These are phyloP conservation scores for Colaptes auratus DNA, from an alignment of 2,113 vertebrate genomes.

Conservation along the genomic window DNA sequence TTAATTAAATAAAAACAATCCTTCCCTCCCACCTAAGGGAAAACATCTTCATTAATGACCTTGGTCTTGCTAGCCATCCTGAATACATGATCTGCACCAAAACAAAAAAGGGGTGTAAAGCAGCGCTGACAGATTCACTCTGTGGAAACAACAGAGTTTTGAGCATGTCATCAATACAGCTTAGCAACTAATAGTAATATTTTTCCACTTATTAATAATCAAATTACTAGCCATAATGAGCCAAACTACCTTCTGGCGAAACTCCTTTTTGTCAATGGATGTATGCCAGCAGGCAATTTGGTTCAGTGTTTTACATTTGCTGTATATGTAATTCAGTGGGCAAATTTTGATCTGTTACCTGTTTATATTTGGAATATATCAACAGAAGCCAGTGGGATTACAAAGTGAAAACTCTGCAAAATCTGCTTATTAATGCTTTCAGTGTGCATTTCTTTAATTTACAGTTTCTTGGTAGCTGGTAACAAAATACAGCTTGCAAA, in stretches of 20 bases:
- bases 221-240: conserved; percentile 64
- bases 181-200: conserved; percentile 51
- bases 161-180: conserved; percentile 45
- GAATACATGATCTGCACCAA: not conserved
- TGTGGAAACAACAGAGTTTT: not conserved
- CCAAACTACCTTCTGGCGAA: conserved; percentile 67
- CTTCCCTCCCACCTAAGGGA: conserved; percentile 25
- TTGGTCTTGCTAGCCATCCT: not conserved
- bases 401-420: not conserved
- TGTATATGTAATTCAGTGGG: conserved; percentile 8
- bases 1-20: conserved; percentile 49
- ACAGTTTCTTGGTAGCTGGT: not conserved
- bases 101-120: not conserved
- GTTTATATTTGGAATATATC: conserved; percentile 40
- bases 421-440: conserved; percentile 37
- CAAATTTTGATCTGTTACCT: conserved; percentile 64
- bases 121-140: not conserved
- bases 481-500: not conserved
- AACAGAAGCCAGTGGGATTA: conserved; percentile 30
- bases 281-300: conserved; percentile 37
- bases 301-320: conserved; percentile 43
- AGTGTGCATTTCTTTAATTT: not conserved
- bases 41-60: conserved; percentile 39
- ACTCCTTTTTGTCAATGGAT: conserved; percentile 47
- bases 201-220: conserved; percentile 63